Conservation (phyloP, 2,113 vertebrate genomes). For the Galemys pyrenaicus region DNA sequence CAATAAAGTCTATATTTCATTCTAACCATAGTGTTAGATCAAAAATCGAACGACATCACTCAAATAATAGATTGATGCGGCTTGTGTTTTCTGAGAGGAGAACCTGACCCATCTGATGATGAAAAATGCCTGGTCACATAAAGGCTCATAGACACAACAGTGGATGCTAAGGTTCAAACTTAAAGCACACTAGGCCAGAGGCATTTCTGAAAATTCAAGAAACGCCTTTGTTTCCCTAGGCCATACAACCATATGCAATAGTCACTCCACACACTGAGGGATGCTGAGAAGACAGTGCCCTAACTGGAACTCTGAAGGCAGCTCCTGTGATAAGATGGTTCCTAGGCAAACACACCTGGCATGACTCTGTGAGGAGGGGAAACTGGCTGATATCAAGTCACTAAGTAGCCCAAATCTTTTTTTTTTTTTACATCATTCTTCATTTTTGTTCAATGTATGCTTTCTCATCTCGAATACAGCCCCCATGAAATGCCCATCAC, state of each 20-base stretch:
- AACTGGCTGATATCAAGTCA: not conserved
- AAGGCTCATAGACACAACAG: not conserved
- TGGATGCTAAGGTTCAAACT: not conserved
- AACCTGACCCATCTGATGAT: not conserved
- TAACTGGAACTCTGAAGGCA: not conserved
- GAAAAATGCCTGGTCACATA: not conserved
- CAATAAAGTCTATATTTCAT: not conserved
- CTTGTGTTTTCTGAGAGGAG: not conserved
- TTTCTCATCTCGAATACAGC: no score
- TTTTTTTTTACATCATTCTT: no score
- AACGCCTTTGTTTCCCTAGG: not conserved
- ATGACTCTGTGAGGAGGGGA: not conserved
- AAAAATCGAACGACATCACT: not conserved
- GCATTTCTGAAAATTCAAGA: slow-evolving; percentile 21
- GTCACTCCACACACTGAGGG: not conserved
- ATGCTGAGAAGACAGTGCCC: not conserved
- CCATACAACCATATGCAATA: not conserved
- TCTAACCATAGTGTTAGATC: not conserved
- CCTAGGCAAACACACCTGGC: not conserved
- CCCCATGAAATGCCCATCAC: no score
- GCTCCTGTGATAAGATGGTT: not conserved
- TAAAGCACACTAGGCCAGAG: not conserved
- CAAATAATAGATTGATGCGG: not conserved
- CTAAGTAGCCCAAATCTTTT: not conserved
- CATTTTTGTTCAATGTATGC: no score